Base-by-base conservation (phyloP, 2,888 invertebrate genomes). In the Blastobasis lacticolella region DNA sequence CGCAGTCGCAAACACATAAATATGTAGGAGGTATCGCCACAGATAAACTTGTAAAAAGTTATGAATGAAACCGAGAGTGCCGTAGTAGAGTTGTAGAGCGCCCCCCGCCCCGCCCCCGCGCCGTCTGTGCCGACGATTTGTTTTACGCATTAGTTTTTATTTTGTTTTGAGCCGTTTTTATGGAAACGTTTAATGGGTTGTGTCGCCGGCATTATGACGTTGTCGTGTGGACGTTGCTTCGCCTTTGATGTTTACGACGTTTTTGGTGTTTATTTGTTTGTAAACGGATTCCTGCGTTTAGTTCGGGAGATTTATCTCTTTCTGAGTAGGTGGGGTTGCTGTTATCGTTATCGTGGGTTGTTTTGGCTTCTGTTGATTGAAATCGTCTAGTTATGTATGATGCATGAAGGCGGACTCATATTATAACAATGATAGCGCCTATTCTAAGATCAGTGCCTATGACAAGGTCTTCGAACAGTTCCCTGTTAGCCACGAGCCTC, bases 41-140 rank as follows among this genome's bases (percentile, higher is more conserved):
- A 87, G 86, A 87, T 87, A 87, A 88, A 87, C 85, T 88, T 87
- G 85, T 85, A 88, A 88, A 88, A 88, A 88, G 88, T 88, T 88
- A 88, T 88, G 88, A 88, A 88, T 88, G 88, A 88, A 88, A 87
- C 79, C 75, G 87, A 88, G 86, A 87, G 88, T 85, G 83, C 57
- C 83, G 87, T 86, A 87, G 87, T 88, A 80, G 78, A 83, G 82
- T 84, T 83, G 85, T 85, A 82, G 78, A 66, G 73, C 61, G 66
- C 69, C 69, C 71, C 67, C 56, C 56, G 59, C 56, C 54, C 57
- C 60, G 51, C 60, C 57, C 57, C 52, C 60, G 59, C 57, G 53
- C 62, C 57, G 60, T 56, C 65, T 60, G 59, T 63, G 63, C 64
- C 71, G 67, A 68, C 79, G 77, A 78, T 83, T 84, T 81, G 81